phyloP scores from a whole-genome alignment of 64 coral and sea anemone species.

The Acropora tenuis region DNA sequence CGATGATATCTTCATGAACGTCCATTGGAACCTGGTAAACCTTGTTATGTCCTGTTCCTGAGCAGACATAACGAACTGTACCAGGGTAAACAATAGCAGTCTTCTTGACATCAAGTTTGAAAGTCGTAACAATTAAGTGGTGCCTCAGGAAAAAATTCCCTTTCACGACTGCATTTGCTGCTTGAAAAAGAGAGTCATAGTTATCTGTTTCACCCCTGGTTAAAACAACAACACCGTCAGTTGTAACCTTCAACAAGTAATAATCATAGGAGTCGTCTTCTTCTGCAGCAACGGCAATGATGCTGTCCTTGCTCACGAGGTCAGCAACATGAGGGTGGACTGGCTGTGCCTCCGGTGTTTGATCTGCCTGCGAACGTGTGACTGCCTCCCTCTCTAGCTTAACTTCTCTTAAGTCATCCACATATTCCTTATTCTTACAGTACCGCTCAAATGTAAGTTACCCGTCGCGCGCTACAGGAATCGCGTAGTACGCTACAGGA shows the following conservation, averaged over 20 bases:
- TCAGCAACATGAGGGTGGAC: conserved; percentile 59
- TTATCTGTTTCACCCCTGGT: neutral
- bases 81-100: conserved; percentile 42
- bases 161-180: conserved; percentile 23
- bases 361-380: conserved; percentile 1
- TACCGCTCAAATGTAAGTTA: neutral
- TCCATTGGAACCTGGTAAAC: conserved; percentile 40
- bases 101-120: conserved; percentile 7
- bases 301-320: conserved; percentile 47
- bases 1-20: conserved; percentile 54
- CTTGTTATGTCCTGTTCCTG: conserved; percentile 37
- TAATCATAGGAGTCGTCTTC: conserved; percentile 30
- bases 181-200: conserved; percentile 35
- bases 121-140: conserved; percentile 29
- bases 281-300: conserved; percentile 60
- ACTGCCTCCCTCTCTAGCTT: conserved; percentile 28
- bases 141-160: conserved; percentile 50
- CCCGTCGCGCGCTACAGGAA: too few relatives aligned
- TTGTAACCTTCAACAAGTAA: conserved; percentile 11
- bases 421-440: conserved; percentile 38
- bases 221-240: neutral
- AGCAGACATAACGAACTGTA: conserved; percentile 52
- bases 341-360: conserved; percentile 13
- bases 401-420: conserved; percentile 21
- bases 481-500: too few relatives aligned